Base-by-base conservation (phyloP, 2,113 vertebrate species). In the Esox niger region DNA sequence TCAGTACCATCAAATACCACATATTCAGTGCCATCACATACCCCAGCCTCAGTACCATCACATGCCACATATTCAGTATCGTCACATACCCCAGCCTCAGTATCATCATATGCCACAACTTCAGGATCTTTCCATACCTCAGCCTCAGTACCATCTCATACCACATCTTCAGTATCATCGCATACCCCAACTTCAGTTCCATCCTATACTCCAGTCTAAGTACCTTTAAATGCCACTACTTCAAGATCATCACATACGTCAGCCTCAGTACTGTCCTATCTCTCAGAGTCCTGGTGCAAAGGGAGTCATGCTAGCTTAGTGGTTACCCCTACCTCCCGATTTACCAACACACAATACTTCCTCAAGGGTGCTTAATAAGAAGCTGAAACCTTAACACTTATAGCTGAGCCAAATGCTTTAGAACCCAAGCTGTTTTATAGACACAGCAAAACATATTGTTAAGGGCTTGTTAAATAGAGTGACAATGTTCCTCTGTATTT, bases 381-480 rank as follows among this genome's bases (percentile, higher is more conserved):
- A 49, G n/a, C 47, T 49, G 15, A 38, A 54, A 21, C 23, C 7
- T 26, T 8, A 8, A 29, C 61, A 63, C 3, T 57, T 38, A 38
- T 38, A 13, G 13, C 35, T 15, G 11, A 54, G 54, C 13, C 54
- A 56, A 56, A 4, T 9, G n/a, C 33, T 33, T 6, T 62, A 13
- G 23, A 54, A 52, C 55, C 35, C 10, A 27, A 15, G 25, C 35
- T 43, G 57, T 43, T 7, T 66, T 59, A 61, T 43, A 46, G 66
- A 27, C 23, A 46, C 35, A 25, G 55, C 35, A n/a, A 58, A 30
- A 21, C 46, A 74, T 76, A 62, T 76, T 77, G 76, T 68, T 77
- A 70, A n/a, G 73, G 67, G 69, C 68, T 70, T 74, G 67, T 83
- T 75, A 81, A 33, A 81, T 29, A 69, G 77, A 52, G 76, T 82